Evolutionary conservation across 2,797 vertebrate genomes (phyloP), one percentile per base, ranked within the genome.

Genomic region (Dallia pectoralis): DNA sequence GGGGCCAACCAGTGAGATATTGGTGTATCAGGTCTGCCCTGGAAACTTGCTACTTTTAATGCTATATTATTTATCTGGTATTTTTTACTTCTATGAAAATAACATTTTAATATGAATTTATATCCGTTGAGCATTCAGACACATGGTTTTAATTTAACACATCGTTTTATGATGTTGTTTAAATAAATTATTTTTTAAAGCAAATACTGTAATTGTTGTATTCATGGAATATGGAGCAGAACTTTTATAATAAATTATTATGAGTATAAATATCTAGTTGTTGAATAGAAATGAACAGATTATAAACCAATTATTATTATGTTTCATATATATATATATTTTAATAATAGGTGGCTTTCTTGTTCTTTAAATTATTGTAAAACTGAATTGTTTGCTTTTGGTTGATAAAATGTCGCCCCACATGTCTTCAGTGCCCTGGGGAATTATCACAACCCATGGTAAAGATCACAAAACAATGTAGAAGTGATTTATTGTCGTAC

Each of bases 101-200:
- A 47, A 27, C n/a, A 29, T 59, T 33, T 32, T 68, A 48, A 25
- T 27, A 16, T 40, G 8, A 33, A 67, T 67, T 2, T 16, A 16
- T 40, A 32, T 47, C 49, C 49, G 76, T 68, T 76, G 81, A 84
- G 72, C 81, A 72, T 70, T 68, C 73, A 74, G 61, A 53, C 1
- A 6, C n/a, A 4, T 27, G 6, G 1, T 69, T 22, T 82, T 5
- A 65, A 77, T 19, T 76, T 36, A 78, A 73, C 49, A 74, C 87
- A 91, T 86, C 77, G 62, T 89, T 90, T 89, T 87, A 87, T 83
- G 84, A 77, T 91, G 89, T 87, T 76, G 63, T 68, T 64, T 70
- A 25, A 49, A 15, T 32, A 69, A 16, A 61, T 59, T 5, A 81
- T 85, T 85, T 83, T 83, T 12, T 80, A 79, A 88, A 86, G 78